Conservation (phyloP, 2,113 vertebrate species). For the Craseonycteris thonglongyai region DNA sequence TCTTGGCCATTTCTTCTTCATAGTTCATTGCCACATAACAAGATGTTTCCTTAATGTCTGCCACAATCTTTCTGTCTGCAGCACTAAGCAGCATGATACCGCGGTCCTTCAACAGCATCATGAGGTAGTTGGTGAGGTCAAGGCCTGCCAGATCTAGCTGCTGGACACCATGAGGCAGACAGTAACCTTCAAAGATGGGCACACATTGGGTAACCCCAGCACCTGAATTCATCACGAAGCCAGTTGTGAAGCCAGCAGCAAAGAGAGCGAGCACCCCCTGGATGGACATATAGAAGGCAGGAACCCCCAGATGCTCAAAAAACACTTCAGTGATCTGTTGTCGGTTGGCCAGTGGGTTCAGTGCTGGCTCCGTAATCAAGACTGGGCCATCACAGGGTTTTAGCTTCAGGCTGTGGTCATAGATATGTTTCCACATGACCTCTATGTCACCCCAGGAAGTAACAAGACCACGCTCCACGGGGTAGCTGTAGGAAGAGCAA, state of each 20-base stretch:
- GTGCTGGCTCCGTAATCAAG: conserved; percentile 60
- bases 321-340: conserved; percentile 57
- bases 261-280: conserved; percentile 70
- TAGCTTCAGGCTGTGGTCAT: conserved; percentile 53
- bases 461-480: conserved; percentile 57
- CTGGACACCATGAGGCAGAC: conserved; percentile 59
- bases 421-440: conserved; percentile 58
- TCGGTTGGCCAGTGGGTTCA: conserved; percentile 55
- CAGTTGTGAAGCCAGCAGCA: conserved; percentile 61
- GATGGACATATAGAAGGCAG: conserved; percentile 67
- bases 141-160: conserved; percentile 55
- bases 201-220: conserved; percentile 56
- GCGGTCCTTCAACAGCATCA: conserved; percentile 76
- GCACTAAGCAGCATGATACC: conserved; percentile 73
- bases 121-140: conserved; percentile 77
- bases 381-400: conserved; percentile 47
- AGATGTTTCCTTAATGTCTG: conserved; percentile 56
- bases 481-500: conserved; percentile 40
- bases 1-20: conserved; percentile 61
- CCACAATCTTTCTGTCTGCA: conserved; percentile 50
- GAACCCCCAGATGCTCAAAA: conserved; percentile 62
- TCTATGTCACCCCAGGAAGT: conserved; percentile 67
- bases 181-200: conserved; percentile 69
- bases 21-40: conserved; percentile 59
- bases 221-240: conserved; percentile 49